Evolutionary conservation across 2,888 invertebrate species (phyloP).

Genomic region (Lasioglossum lativentre): DNA sequence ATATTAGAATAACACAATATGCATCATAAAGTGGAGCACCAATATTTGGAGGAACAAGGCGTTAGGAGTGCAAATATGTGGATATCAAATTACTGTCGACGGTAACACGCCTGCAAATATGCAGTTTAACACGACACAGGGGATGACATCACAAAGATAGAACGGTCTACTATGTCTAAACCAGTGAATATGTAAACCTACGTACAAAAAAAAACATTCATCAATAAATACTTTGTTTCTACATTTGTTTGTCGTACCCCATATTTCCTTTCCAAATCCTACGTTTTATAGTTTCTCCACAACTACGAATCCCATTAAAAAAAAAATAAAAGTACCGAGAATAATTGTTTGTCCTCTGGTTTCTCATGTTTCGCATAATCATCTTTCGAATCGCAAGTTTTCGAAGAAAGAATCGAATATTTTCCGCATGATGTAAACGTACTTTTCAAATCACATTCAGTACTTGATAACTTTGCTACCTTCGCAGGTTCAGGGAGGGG

Average conservation of each 20-base stretch:
- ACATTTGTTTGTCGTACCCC: too few species aligned
- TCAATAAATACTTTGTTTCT: neutral
- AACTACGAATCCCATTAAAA: conserved; percentile 50
- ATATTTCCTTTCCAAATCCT: conserved; percentile 13
- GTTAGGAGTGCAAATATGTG: conserved; percentile 2
- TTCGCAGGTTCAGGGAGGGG: conserved; percentile 75
- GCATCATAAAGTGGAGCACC: neutral
- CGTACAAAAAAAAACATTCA: neutral
- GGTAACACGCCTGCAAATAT: conserved; percentile 4
- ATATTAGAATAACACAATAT: neutral
- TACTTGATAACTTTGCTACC: conserved; percentile 71
- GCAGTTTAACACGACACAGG: conserved; percentile 13
- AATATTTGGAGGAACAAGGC: neutral
- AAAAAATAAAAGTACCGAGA: conserved; percentile 75
- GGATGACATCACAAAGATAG: neutral
- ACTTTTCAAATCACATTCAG: conserved; percentile 51
- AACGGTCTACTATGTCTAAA: neutral
- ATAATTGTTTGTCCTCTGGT: conserved; percentile 71
- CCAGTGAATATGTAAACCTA: neutral
- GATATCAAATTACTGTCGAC: neutral
- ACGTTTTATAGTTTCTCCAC: conserved; percentile 14
- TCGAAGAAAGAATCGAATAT: conserved; percentile 43
- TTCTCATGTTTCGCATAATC: conserved; percentile 57
- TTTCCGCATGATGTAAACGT: conserved; percentile 51
- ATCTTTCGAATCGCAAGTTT: conserved; percentile 48